Evolutionary conservation across 2,888 invertebrate species (phyloP), one percentile per base, ranked within the genome.

Genomic region (Thecophora atra): DNA sequence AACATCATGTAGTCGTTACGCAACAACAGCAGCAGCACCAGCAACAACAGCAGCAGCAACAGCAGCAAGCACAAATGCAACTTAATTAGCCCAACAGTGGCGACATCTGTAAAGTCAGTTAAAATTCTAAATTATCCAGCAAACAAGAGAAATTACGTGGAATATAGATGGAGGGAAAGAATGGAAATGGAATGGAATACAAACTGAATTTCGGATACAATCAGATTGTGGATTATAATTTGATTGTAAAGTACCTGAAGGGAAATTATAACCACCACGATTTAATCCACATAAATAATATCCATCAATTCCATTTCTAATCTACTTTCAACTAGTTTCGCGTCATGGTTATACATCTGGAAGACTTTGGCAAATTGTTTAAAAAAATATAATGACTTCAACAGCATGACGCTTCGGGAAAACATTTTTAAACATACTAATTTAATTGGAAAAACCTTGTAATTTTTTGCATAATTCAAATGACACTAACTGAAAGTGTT

Each of bases 91-190:
- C 84, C 77, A 78, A 72, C 71, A 71, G 73, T 78, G 73, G 76
- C 79, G 84, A 84, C 81, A 83, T 83, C 82, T 83, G 83, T 82
- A 83, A 83, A 82, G 84, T 83, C 83, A 83, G 82, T 81, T 83
- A 83, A 70, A 70, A 70, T 70, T 70, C 70, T 62, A 70, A 70
- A 70, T 70, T 70, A 70, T 11, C 11, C 37, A 37, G 3, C 11
- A 37, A 37, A 37, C 37, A 37, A 37, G 37, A 37, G 37, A 6
- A 11, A 37, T 8, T 11, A 37, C 6, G 37, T 37, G 37, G 11
- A 37, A 2, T 8, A 37, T 8, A 11, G 37, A 37, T 37, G 6
- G 37, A 19, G 66, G 54, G 54, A 66, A 54, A 19, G 28, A 54
- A 66, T 26, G 63, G 63, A 63, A 44, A 21, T 60, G 60, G 19